phyloP scores from a whole-genome alignment of 2,888 invertebrate genomes.

The Drosophila tanythrix region DNA sequence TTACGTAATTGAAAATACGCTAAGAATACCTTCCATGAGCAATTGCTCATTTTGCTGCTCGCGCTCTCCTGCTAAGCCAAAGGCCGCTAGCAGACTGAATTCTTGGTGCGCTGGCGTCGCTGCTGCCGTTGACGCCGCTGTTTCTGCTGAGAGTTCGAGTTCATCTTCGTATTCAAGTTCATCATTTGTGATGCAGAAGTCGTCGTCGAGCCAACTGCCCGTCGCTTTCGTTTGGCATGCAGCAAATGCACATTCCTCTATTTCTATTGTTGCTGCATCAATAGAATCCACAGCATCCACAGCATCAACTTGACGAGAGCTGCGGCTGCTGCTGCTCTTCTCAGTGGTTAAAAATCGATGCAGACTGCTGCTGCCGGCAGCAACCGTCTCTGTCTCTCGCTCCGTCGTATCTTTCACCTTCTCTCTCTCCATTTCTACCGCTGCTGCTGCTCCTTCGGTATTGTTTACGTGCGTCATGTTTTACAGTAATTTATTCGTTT shows the following conservation, averaged over 20 bases:
- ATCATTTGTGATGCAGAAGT: slow-evolving; percentile 66
- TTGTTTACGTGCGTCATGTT: slow-evolving; percentile 76
- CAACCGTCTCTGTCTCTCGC: slow-evolving; percentile 37
- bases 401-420: slow-evolving; percentile 1
- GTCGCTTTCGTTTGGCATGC: slow-evolving; percentile 60
- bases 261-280: slow-evolving; percentile 3
- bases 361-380: slow-evolving; percentile 45
- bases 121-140: slow-evolving; percentile 25
- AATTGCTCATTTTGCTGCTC: slow-evolving; percentile 81
- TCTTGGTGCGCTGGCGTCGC: slow-evolving; percentile 38
- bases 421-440: slow-evolving; percentile 25
- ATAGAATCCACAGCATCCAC: slow-evolving; percentile 41
- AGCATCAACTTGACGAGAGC: slow-evolving; percentile 28
- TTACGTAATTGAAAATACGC: slow-evolving; percentile 28
- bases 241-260: slow-evolving; percentile 66
- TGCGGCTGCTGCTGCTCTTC: slow-evolving; percentile 15
- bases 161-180: slow-evolving; percentile 82
- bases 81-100: slow-evolving; percentile 21
- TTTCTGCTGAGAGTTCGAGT: slow-evolving; percentile 46
- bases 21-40: slow-evolving; percentile 82
- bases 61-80: slow-evolving; percentile 34
- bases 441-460: slow-evolving; percentile 30
- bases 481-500: slow-evolving; percentile 25
- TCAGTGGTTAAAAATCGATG: slow-evolving; percentile 69
- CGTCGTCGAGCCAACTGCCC: slow-evolving; percentile 50